A percentile compares a stretch with the other conserved stretches of the same genome.
These are phyloP conservation scores for Acanthurus leucopareius DNA, from an alignment of 2,797 vertebrate species.

Conservation along the genomic window DNA sequence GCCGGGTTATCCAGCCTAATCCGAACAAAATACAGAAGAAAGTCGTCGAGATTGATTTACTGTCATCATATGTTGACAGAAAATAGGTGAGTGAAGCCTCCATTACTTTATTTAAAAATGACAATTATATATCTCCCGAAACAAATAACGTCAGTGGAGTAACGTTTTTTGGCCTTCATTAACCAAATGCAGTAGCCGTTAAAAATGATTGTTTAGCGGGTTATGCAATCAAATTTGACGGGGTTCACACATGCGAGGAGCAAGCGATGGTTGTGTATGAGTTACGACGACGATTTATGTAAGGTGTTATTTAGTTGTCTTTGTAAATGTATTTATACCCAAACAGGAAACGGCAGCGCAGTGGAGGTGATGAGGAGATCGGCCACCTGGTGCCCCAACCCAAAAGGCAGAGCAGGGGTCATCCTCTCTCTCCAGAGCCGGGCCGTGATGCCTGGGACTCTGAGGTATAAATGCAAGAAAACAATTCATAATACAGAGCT, in stretches of 20 bases:
- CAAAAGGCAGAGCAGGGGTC: slow-evolving; percentile 87
- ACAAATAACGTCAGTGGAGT: neutral
- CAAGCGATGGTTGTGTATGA: neutral
- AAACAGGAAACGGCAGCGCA: slow-evolving; percentile 91
- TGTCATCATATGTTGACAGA: slow-evolving; percentile 84
- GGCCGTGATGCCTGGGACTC: slow-evolving; percentile 85
- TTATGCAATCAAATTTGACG: neutral
- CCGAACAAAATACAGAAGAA: slow-evolving; percentile 33
- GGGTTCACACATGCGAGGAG: neutral
- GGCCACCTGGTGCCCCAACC: slow-evolving; percentile 88
- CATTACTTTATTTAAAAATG: neutral
- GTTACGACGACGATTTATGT: neutral
- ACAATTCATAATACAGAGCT: neutral
- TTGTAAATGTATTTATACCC: neutral
- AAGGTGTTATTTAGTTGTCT: neutral
- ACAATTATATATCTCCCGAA: neutral
- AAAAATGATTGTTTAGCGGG: neutral
- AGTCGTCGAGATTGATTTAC: slow-evolving; percentile 35
- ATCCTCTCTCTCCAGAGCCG: slow-evolving; percentile 80
- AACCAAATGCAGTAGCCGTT: slow-evolving; percentile 6
- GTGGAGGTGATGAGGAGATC: slow-evolving; percentile 89
- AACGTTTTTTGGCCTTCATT: neutral
- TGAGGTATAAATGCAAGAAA: slow-evolving; percentile 75
- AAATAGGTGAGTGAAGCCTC: slow-evolving; percentile 76
- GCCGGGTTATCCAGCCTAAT: slow-evolving; percentile 16